Conservation (phyloP, 2,113 vertebrate species). For the Gasterosteus nipponicus region DNA sequence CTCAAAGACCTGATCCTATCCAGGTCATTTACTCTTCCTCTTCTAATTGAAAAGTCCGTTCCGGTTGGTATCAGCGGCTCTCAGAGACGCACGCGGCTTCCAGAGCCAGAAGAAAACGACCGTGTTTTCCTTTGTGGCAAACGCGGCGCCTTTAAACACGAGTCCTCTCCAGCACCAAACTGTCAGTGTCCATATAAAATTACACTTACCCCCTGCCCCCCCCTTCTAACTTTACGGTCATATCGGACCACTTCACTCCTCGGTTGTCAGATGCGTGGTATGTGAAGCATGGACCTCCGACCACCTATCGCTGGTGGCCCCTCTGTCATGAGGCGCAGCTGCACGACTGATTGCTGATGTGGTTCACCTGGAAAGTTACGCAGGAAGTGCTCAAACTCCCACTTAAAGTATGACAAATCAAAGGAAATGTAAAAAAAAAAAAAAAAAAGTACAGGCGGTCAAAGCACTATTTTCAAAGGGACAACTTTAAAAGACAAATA, state of each 20-base stretch:
- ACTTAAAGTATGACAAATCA: not conserved
- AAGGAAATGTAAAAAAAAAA: not conserved
- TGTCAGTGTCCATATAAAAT: constrained; percentile 7
- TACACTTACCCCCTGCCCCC: not conserved
- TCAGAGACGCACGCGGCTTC: not conserved
- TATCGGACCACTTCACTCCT: constrained; percentile 22
- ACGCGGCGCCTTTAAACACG: not conserved
- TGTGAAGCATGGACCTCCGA: constrained; percentile 50
- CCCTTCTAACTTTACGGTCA: constrained; percentile 5
- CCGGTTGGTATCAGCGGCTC: constrained; percentile 21
- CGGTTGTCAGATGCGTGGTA: constrained; percentile 50
- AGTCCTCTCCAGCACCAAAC: not conserved
- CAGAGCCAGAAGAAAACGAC: not conserved
- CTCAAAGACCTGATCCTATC: constrained; percentile 54
- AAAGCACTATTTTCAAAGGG: constrained; percentile 2
- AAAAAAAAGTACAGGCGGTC: not conserved
- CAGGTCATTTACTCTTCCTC: constrained; percentile 41
- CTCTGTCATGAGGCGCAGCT: constrained; percentile 69
- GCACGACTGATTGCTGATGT: constrained; percentile 53
- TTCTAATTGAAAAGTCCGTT: constrained; percentile 33
- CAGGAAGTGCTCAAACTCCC: constrained; percentile 42
- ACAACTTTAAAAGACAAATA: not conserved
- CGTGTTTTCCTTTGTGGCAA: not conserved
- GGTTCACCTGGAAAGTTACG: constrained; percentile 71
- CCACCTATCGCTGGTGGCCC: constrained; percentile 59